Base-by-base conservation (phyloP, 2,888 invertebrate genomes). In the Adela reaumurella region DNA sequence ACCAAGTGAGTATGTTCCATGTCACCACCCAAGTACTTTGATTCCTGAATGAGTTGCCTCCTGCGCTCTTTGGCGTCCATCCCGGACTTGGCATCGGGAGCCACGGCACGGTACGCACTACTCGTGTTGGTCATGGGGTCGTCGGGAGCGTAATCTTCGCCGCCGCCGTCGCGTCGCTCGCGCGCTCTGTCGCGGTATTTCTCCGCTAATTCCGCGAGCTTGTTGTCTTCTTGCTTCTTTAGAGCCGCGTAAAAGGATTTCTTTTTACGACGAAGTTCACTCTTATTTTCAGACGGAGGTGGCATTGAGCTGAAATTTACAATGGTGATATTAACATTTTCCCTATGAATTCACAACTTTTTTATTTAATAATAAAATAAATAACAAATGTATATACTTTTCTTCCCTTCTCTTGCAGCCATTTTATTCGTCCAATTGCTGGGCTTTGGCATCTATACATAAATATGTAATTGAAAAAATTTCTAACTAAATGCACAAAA, bases 1-100 rank as follows among this genome's bases (percentile, higher is more conserved):
- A 99, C 99, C 83, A 99, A 95, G 78, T 99, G 99, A 65, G 99
- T 99, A 62, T 99, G 99, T 63, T 99, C 97, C 93, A 99, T 97
- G 71, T 99, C 99, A 84, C 99, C 99, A 67, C 99, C 99, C 80
- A 99, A 93, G 76, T 96, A 99, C 76, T 99, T 99, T 0, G 99
- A 99, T 74, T 99, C 98, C 81, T 91, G 90, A 64, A 99, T 99
- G 81, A 97, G 88, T 63, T 97, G 94, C 47, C 96, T 85, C 47
- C 98, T 82, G 43, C 97, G 82, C 70, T 98, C 97, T 5, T 97
- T 97, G 0, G 95, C 95, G 78, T 96, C 95, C 68, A 92, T 87
- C 54, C 94, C 91, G 0, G 95, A 94, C 65, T 97, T 96, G 14
- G 94, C 73, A 78, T 97, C 97, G 0, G 97, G 97, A 2, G 97